Base-by-base conservation (phyloP, 2,113 vertebrate species). In the Oceanites oceanicus region DNA sequence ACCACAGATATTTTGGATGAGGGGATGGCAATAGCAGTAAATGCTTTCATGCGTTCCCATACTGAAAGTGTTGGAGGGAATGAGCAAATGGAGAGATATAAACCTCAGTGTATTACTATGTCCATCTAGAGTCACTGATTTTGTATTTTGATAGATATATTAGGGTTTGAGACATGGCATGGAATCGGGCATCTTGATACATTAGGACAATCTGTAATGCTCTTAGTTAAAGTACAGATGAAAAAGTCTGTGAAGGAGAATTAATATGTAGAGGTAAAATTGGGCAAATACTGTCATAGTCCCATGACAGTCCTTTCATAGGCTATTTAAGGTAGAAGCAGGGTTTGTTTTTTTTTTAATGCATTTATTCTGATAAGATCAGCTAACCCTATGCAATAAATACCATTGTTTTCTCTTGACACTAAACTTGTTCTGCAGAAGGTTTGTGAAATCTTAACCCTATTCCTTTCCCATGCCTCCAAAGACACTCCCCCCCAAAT, bases 141-240 rank as follows among this genome's bases (percentile, higher is more conserved):
- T 63, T 52, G 63, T 75, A 52, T 94, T 95, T 95, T 92, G 77
- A 93, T 68, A 92, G 80, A 44, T 88, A 73, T 16, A 62, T 88
- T 86, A 62, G 88, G 61, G 72, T 82, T 76, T 84, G 83, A 82
- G 86, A 75, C 80, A 55, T 25, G 85, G 76, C 9, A 8, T 74
- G 90, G 74, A 95, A 80, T 95, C 5, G 21, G 67, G 11, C 29
- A 55, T 63, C 44, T 68, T 56, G 67, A 77, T 73, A 66, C 6
- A 1, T 63, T 62, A 86, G 62, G 68, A 63, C 22, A 67, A 70
- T 67, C 81, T 66, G 44, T 67, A 65, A 34, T 47, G 70, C 30
- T 93, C 32, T 63, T 65, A 42, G 56, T 77, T 95, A 86, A 88
- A 90, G 68, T 55, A 52, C 12, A 62, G 85, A 71, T 88, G 44